A percentile compares a stretch with the other conserved stretches of the same genome.
Evolutionary conservation across 2,113 vertebrate genomes (phyloP).

Genomic region (Dolichallabes microphthalmus): DNA sequence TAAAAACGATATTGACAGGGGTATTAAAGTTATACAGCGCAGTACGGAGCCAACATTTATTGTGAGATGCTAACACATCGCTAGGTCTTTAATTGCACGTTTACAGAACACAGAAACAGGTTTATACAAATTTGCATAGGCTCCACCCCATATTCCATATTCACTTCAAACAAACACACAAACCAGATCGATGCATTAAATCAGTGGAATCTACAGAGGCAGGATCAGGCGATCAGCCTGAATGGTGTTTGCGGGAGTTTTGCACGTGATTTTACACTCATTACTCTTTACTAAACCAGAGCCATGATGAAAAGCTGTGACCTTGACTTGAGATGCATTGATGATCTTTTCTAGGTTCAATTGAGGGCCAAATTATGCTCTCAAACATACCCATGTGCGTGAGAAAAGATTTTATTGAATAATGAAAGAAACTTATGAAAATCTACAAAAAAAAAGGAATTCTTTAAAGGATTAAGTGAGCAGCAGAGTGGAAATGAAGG

Average conservation of each 20-base stretch:
- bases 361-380: constrained; percentile 4
- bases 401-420: constrained; percentile 29
- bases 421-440: constrained; percentile 45
- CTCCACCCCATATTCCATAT: not conserved
- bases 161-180: not conserved
- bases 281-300: not conserved
- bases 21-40: too few relatives aligned
- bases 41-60: not conserved
- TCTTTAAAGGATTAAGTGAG: constrained; percentile 44
- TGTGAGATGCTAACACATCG: not conserved
- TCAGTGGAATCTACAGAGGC: not conserved
- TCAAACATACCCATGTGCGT: not conserved
- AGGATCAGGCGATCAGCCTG: not conserved
- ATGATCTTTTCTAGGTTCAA: constrained; percentile 20
- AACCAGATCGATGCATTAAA: not conserved
- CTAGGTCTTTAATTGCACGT: not conserved
- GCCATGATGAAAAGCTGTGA: not conserved
- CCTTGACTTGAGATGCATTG: not conserved
- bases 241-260: not conserved
- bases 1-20: too few relatives aligned
- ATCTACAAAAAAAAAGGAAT: constrained; percentile 37
- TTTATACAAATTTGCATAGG: not conserved
- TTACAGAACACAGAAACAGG: not conserved
- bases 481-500: constrained; percentile 31
- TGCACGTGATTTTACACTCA: not conserved